Evolutionary conservation across 2,113 vertebrate genomes (phyloP), one percentile per base, ranked within the genome.

Genomic region (Carassius gibelio): DNA sequence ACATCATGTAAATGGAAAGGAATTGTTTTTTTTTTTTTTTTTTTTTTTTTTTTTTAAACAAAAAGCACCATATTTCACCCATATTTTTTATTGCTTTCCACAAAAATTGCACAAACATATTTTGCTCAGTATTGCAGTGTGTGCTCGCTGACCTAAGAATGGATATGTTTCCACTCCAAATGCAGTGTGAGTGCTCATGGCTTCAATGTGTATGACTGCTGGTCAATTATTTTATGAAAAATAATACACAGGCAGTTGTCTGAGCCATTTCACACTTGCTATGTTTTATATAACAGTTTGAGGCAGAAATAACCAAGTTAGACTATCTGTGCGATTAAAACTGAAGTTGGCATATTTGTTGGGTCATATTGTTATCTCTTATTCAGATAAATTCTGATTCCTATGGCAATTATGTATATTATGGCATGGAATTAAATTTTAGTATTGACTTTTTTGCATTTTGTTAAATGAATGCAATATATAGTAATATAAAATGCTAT

Each of bases 11-110:
- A 64, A 80, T 64, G 11, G 13, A 61, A 42, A 23, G 55, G 1
- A 9, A 9, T 9, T 8, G 0, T 1, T 3, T 1, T 30, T 50
- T 23, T 76, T 64, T 1, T 9, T 8, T 0, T 1, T 1, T 1
- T 21, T 50, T 23, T 1, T 9, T 8, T 0, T 1, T 1, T 1
- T 21, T 50, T 23, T 76, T 64, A 4, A 9, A 26, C 38, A 48
- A 80, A 64, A 2, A 64, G 17, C 21, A 79, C 64, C 8, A 26
- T 42, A 45, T 81, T 66, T 62, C 15, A 23, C 57, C n/a, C 26
- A 26, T 26, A 26, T 26, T 26, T 26, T 80, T 8, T 64, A 81
- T 15, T 21, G 62, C 26, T 0, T 8, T 57, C 30, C 30, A 36
- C 8, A 36, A 34, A 61, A 38, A 38, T 79, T 30, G 55, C 11